These are phyloP conservation scores for Dendrocincla tyrannina DNA, from an alignment of 2,797 vertebrate genomes.

Conservation along the genomic window DNA sequence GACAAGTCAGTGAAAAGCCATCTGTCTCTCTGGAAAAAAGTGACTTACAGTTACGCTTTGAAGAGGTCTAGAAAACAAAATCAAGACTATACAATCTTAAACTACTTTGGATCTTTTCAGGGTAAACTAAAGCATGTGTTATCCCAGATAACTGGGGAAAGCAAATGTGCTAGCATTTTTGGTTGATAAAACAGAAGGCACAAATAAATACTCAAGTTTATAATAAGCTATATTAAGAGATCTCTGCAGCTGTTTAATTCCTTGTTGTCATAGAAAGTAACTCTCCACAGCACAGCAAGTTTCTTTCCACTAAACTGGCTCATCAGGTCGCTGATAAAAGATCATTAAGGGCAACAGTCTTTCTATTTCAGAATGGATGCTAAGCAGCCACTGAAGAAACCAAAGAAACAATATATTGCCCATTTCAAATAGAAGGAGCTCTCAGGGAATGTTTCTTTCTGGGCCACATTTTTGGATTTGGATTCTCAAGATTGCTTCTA, in stretches of 20 bases:
- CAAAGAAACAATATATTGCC: not conserved
- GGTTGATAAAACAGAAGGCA: not conserved
- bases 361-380: not conserved
- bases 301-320: not conserved
- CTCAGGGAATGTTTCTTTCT: not conserved
- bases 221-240: not conserved
- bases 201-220: not conserved
- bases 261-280: not conserved
- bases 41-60: not conserved
- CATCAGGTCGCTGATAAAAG: not conserved
- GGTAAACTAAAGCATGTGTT: not conserved
- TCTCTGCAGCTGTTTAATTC: not conserved
- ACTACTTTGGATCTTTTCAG: not conserved
- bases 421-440: not conserved
- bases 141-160: not conserved
- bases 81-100: not conserved
- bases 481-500: not conserved
- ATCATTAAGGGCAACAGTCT: accelerated
- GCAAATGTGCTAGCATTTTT: not conserved
- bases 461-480: not conserved
- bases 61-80: not conserved
- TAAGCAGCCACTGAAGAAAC: not conserved
- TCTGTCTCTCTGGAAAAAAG: not conserved
- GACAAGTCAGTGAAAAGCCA: not conserved
- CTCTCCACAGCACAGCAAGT: not conserved